Evolutionary conservation across 1,140 invertebrate species (phyloP).

Genomic region (Monochamus saltuarius): DNA sequence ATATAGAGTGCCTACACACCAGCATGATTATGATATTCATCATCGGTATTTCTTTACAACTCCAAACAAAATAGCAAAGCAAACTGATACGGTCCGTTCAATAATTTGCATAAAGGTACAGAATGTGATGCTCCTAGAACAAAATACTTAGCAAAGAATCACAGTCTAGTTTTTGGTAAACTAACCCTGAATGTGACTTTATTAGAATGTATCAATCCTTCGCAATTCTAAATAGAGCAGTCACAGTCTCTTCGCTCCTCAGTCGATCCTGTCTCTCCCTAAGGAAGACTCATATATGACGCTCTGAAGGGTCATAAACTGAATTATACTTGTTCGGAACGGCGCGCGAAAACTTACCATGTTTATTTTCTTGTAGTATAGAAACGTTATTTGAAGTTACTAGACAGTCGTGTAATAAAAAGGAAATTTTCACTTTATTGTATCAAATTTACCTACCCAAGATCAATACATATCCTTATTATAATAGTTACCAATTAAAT

Average conservation of each 20-base stretch:
- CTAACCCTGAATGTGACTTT: conserved; percentile 10
- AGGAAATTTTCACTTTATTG: no score
- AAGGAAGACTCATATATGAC: conserved; percentile 37
- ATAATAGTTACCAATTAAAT: no score
- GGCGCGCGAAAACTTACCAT: conserved; percentile 41
- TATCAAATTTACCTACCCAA: no score
- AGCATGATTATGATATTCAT: conserved; percentile 25
- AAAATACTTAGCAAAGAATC: conserved; percentile 2
- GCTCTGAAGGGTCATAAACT: conserved; percentile 44
- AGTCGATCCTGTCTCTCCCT: conserved; percentile 28
- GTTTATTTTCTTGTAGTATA: conserved; percentile 38
- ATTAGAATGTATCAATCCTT: conserved; percentile 13
- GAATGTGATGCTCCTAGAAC: conserved; percentile 14
- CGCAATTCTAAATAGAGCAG: conserved; percentile 4
- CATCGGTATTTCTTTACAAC: conserved; percentile 22
- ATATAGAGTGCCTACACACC: background rate
- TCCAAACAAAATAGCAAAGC: conserved; percentile 25
- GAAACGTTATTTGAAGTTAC: no score
- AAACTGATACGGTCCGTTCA: conserved; percentile 31
- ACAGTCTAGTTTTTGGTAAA: conserved; percentile 20
- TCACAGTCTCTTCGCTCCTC: conserved; percentile 28
- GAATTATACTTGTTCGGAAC: conserved; percentile 46
- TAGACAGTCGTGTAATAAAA: no score
- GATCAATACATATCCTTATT: no score
- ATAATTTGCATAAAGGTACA: conserved; percentile 22